Evolutionary conservation across 2,113 vertebrate genomes (phyloP).

Genomic region (Holacanthus passer): DNA sequence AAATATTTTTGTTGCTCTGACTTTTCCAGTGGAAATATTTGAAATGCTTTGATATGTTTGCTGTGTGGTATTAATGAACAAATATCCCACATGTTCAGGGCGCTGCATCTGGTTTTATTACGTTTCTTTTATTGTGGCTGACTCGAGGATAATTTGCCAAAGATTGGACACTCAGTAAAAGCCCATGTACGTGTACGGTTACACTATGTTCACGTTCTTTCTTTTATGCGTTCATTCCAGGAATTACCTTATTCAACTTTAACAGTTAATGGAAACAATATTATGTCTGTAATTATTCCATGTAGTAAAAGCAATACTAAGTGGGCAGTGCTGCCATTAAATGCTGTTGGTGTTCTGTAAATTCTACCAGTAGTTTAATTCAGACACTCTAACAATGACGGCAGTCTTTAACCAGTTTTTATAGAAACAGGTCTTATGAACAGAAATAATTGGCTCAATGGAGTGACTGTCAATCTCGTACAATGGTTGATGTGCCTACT

Average conservation of each 20-base stretch:
- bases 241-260: conserved; percentile 22
- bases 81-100: not conserved
- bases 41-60: conserved; percentile 58
- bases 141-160: conserved; percentile 44
- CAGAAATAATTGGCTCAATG: conserved; percentile 82
- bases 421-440: conserved; percentile 77
- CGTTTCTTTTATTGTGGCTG: conserved; percentile 31
- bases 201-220: not conserved
- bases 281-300: conserved; percentile 52
- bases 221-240: conserved; percentile 22
- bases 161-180: not conserved
- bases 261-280: conserved; percentile 59
- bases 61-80: conserved; percentile 55
- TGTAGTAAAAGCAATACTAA: conserved; percentile 54
- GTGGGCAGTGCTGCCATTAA: conserved; percentile 57
- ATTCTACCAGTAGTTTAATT: conserved; percentile 59
- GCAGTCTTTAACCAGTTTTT: conserved; percentile 79
- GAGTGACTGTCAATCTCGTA: conserved; percentile 81
- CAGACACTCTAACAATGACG: conserved; percentile 60
- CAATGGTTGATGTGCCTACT: conserved; percentile 76
- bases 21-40: conserved; percentile 67
- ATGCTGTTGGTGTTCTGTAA: conserved; percentile 62
- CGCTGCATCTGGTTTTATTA: conserved; percentile 24
- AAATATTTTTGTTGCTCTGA: conserved; percentile 70
- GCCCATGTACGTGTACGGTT: not conserved